A percentile compares a stretch with the other conserved stretches of the same genome.
These are phyloP conservation scores for Heliconius erato DNA, from an alignment of 2,888 invertebrate species.

Conservation along the genomic window DNA sequence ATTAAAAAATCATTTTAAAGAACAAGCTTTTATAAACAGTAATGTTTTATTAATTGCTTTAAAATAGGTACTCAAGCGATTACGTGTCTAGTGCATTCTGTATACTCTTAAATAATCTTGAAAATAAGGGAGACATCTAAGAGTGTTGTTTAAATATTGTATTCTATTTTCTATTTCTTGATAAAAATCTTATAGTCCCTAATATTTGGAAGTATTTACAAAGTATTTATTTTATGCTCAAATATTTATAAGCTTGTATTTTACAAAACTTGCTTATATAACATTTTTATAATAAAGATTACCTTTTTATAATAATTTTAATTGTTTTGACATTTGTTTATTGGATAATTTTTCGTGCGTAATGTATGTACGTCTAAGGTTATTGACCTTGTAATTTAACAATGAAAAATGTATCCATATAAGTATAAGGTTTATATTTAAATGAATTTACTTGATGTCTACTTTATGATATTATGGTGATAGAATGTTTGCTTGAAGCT, in stretches of 20 bases:
- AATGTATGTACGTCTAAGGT: too few relatives aligned
- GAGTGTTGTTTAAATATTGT: neutral
- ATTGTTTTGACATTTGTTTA: too few relatives aligned
- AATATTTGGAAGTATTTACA: constrained; percentile 12
- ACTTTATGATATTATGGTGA: neutral
- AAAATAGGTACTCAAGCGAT: too few relatives aligned
- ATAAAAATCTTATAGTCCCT: neutral
- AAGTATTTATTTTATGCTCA: constrained; percentile 1
- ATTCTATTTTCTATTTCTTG: neutral
- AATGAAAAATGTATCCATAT: constrained; percentile 1
- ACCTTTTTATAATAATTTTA: neutral
- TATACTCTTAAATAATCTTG: neutral
- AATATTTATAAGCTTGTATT: neutral
- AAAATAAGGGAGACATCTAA: neutral
- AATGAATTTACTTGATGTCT: neutral
- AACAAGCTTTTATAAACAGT: too few relatives aligned
- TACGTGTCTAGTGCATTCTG: neutral
- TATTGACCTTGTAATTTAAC: neutral
- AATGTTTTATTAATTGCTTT: too few relatives aligned
- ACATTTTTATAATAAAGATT: neutral
- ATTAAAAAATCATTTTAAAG: too few relatives aligned
- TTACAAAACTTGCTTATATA: neutral
- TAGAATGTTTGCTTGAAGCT: neutral
- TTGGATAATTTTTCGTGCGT: too few relatives aligned
- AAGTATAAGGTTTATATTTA: neutral